A percentile compares a stretch with the other conserved stretches of the same genome.
Evolutionary conservation across 2,888 invertebrate species (phyloP).

Genomic region (Magallana nippona): DNA sequence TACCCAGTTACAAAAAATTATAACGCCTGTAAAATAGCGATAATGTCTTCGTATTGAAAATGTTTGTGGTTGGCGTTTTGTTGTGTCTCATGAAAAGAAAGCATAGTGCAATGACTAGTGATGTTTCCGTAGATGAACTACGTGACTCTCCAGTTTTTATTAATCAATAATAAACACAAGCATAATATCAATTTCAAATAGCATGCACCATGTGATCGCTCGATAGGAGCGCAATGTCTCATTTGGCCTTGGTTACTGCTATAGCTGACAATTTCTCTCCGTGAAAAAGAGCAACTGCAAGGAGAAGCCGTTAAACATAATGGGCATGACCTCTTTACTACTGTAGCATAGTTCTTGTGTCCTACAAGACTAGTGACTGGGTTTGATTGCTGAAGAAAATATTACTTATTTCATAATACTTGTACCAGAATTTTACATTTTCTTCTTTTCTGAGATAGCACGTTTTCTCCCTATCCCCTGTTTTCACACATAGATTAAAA

Average conservation of each 20-base stretch:
- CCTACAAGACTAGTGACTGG: background rate
- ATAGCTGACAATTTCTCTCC: background rate
- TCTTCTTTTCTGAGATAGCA: background rate
- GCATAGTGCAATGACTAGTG: too few species aligned
- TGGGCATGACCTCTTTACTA: background rate
- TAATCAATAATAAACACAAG: slow-evolving; percentile 11
- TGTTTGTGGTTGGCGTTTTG: background rate
- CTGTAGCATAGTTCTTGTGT: background rate
- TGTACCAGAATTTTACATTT: background rate
- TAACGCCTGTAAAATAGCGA: background rate
- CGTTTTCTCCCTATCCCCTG: background rate
- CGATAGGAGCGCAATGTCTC: background rate
- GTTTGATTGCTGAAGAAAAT: background rate
- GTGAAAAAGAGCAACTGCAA: background rate
- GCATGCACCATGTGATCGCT: background rate
- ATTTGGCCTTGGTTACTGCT: background rate
- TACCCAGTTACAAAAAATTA: background rate
- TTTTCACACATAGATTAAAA: slow-evolving; percentile 31
- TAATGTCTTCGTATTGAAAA: background rate
- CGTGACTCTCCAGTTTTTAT: background rate
- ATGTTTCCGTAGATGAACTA: too few species aligned
- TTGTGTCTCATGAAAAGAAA: too few species aligned
- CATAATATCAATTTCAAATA: background rate
- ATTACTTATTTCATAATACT: background rate
- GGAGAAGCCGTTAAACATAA: background rate